Percentiles rank a stretch among this genome's conserved stretches.
Conservation (phyloP, 1,140 invertebrate species). For the Melanaphis sacchari region DNA sequence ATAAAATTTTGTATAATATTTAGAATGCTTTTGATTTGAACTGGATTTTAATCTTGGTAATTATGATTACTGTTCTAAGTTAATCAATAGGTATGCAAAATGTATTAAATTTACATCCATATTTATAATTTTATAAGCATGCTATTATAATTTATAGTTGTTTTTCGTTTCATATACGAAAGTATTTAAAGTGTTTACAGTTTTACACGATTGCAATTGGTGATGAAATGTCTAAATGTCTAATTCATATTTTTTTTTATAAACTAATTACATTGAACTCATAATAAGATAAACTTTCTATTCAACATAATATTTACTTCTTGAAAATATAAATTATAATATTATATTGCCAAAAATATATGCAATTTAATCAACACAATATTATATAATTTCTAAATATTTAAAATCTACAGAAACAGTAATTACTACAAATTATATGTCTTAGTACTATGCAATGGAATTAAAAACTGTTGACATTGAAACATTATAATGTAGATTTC, state of each 20-base stretch:
- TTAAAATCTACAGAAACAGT: too few relatives aligned
- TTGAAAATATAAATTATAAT: neutral
- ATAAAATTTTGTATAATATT: neutral
- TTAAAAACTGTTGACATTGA: neutral
- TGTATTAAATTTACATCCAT: neutral
- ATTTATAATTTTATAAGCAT: neutral
- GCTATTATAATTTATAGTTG: neutral
- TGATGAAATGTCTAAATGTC: neutral
- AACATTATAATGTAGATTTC: neutral
- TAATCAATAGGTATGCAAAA: neutral
- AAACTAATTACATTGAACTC: neutral
- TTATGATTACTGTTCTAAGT: neutral
- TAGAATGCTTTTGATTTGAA: neutral
- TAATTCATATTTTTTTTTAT: neutral
- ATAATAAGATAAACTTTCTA: neutral
- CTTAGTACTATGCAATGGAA: neutral
- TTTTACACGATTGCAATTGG: neutral
- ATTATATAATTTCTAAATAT: too few relatives aligned
- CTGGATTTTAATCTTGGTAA: neutral
- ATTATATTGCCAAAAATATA: neutral
- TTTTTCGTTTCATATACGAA: neutral
- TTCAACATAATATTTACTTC: neutral
- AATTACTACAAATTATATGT: neutral
- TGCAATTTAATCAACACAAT: neutral
- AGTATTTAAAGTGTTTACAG: neutral